These are phyloP conservation scores for Sebastes steindachneri DNA, from an alignment of 2,797 vertebrate genomes.

Conservation along the genomic window DNA sequence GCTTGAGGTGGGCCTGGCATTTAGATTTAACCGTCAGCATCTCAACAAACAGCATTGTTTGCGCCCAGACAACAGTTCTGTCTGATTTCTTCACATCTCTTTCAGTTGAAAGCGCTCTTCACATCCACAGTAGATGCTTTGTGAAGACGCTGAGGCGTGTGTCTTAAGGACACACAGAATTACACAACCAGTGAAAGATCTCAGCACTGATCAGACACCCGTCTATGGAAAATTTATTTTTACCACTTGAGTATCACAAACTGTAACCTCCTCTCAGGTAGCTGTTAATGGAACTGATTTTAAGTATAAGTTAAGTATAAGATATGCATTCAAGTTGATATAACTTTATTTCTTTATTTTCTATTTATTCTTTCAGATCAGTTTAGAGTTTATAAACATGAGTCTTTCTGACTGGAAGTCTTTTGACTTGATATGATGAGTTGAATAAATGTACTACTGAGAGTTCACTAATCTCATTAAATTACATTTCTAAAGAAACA, in stretches of 20 bases:
- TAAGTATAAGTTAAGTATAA: not conserved
- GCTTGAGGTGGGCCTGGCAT: conserved; percentile 70
- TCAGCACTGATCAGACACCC: conserved; percentile 42
- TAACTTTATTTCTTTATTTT: not conserved
- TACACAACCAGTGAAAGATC: conserved; percentile 63
- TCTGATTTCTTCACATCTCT: conserved; percentile 53
- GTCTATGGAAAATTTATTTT: conserved; percentile 54
- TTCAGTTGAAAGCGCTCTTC: conserved; percentile 35
- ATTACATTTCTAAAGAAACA: not conserved
- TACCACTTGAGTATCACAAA: conserved; percentile 25
- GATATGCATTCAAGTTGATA: not conserved
- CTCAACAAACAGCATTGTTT: conserved; percentile 50
- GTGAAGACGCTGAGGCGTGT: conserved; percentile 14
- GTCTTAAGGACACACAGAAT: conserved; percentile 22
- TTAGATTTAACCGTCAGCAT: conserved; percentile 69
- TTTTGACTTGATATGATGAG: not conserved
- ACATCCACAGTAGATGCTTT: conserved; percentile 27
- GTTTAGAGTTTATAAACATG: not conserved
- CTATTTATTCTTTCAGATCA: not conserved
- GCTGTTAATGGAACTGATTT: conserved; percentile 26
- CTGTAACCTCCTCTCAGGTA: conserved; percentile 24
- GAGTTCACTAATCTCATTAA: not conserved
- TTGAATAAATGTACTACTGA: not conserved
- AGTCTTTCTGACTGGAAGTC: not conserved
- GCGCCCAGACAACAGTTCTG: conserved; percentile 42